A percentile compares a stretch with the other conserved stretches of the same genome.
phyloP scores from a whole-genome alignment of 2,888 invertebrate species.

The Zonitis immaculata region DNA sequence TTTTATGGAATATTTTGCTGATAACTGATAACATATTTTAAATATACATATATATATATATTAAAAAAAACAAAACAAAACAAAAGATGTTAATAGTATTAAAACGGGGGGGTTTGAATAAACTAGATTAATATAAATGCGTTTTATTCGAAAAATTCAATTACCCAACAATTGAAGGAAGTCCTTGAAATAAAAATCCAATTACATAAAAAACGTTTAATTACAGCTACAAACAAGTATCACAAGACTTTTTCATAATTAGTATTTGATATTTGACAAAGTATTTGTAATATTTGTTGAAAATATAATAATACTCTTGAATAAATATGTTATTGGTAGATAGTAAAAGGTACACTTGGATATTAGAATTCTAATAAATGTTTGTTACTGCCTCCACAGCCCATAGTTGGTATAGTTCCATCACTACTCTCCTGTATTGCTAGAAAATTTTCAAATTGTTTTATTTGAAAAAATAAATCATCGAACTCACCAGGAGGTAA shows the following conservation, averaged over 20 bases:
- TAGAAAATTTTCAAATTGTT: slow-evolving; percentile 16
- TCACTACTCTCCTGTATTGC: slow-evolving; percentile 31
- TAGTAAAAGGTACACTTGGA: slow-evolving; percentile 22
- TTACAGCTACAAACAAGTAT: slow-evolving; percentile 20
- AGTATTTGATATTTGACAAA: neutral
- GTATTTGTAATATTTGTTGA: slow-evolving; percentile 2
- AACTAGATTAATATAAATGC: neutral
- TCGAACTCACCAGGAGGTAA: slow-evolving; percentile 61
- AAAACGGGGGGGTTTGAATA: slow-evolving; percentile 17
- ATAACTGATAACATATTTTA: slow-evolving; percentile 38
- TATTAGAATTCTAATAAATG: slow-evolving; percentile 63
- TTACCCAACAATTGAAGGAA: no score
- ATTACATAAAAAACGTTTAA: slow-evolving; percentile 13
- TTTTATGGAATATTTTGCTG: slow-evolving; percentile 37
- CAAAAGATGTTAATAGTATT: slow-evolving; percentile 15
- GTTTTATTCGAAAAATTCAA: no score
- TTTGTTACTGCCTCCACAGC: slow-evolving; percentile 57
- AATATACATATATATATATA: slow-evolving; percentile 28
- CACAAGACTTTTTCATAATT: slow-evolving; percentile 12
- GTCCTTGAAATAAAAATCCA: no score
- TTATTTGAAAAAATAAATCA: slow-evolving; percentile 7
- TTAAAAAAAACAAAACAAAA: slow-evolving; percentile 3
- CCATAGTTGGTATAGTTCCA: slow-evolving; percentile 51
- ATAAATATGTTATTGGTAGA: slow-evolving; percentile 32
- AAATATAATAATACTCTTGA: slow-evolving; percentile 36